Evolutionary conservation across 92 coral and sea anemone species (phyloP).

Genomic region (Pocillopora grandis): DNA sequence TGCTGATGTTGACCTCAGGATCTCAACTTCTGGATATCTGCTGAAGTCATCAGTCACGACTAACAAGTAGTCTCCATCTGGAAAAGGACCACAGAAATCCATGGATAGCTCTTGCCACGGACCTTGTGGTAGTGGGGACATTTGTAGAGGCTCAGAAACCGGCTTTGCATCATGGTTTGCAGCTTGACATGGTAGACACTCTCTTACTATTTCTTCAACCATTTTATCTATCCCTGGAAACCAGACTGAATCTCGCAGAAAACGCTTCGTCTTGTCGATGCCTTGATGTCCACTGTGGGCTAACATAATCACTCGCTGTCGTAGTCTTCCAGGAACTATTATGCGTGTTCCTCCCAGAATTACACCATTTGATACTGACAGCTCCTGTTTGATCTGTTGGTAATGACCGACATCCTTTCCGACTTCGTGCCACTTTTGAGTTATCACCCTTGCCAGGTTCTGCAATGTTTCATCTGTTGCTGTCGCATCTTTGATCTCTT

Average conservation of each 20-base stretch:
- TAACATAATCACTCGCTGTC: conserved; percentile 10
- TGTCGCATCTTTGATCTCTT: conserved; percentile 60
- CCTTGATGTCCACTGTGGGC: conserved; percentile 45
- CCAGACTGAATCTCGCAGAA: conserved; percentile 37
- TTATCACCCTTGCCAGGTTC: conserved; percentile 18
- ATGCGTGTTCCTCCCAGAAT: conserved; percentile 34
- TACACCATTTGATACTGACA: conserved; percentile 26
- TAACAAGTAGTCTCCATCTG: conserved; percentile 42
- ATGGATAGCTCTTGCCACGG: conserved; percentile 54
- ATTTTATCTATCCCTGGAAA: conserved; percentile 29
- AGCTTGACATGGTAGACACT: conserved; percentile 21
- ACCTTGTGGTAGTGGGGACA: conserved; percentile 45
- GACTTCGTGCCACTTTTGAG: conserved; percentile 15
- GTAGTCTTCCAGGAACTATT: conserved; percentile 37
- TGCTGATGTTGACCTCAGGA: conserved; percentile 41
- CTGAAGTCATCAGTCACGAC: conserved; percentile 42
- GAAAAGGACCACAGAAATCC: conserved; percentile 23
- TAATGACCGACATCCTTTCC: conserved; percentile 16
- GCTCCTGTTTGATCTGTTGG: conserved; percentile 36
- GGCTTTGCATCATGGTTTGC: conserved; percentile 24
- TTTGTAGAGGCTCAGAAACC: conserved; percentile 34
- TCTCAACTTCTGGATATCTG: conserved; percentile 36
- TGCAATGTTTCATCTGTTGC: conserved; percentile 36
- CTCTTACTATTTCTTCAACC: conserved; percentile 12
- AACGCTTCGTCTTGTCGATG: conserved; percentile 35